Base-by-base conservation (phyloP, 2,888 invertebrate genomes). In the Melanargia galathea region DNA sequence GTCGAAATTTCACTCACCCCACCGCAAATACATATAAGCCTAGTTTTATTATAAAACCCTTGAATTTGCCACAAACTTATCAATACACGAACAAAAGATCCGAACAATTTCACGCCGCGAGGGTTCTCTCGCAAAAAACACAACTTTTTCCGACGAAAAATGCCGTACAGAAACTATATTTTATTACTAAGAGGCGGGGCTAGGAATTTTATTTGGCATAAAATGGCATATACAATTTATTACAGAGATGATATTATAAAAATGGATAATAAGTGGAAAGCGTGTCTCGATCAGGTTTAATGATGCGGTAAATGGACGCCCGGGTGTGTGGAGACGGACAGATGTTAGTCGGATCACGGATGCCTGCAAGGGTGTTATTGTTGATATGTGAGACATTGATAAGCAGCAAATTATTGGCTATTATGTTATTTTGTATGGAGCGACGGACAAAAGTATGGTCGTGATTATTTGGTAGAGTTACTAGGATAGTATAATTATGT, bases 231-330 rank as follows among this genome's bases (percentile, higher is more conserved):
- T 38, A 81, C 83, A 87, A 89, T 89, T 79, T 83, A 83, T 85
- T 82, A 75, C 86, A 82, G 79, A 80, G 82, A 83, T 82, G 78
- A 82, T 80, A 86, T 84, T 80, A 86, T 84, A 85, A 87, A 88
- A 86, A 87, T 86, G 64, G 81, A 80, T 88, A 84, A 86, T 87
- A 84, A 84, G 87, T 85, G 86, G 81, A 83, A 90, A 86, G 86
- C 86, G 87, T 89, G 86, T 81, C 84, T 74, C 66, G 67, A 70
- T 70, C 70, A 69, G 70, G 76, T 77, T 83, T 81, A 89, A 89
- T 89, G 90, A 85, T 70, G 79, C 85, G 83, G 67, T 80, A 82
- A 85, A 88, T 84, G 73, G 72, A 67, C 24, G 24, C 49, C 59
- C 59, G 59, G 59, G 49, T 59, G 49, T 59, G 59, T 26, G 18